A percentile compares a stretch with the other conserved stretches of the same genome.
Evolutionary conservation across 2,888 invertebrate species (phyloP).

Genomic region (Drosophila paramelanica): DNA sequence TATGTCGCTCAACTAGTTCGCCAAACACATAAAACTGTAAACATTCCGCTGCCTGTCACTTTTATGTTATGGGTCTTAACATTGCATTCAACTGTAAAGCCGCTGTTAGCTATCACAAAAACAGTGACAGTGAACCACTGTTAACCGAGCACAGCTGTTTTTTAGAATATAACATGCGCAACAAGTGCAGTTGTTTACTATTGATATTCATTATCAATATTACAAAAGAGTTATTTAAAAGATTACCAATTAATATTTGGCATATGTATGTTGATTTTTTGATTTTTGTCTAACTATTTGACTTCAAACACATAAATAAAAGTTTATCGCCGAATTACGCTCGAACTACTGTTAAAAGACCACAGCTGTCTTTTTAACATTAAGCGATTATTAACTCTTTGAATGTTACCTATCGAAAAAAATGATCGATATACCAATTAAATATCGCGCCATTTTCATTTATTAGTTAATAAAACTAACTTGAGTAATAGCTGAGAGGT

Average conservation of each 20-base stretch:
- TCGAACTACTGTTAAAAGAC: background rate
- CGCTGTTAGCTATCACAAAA: background rate
- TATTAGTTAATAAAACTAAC: background rate
- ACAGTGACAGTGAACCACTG: background rate
- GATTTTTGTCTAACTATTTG: too few species aligned
- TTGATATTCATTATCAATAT: conserved; percentile 6
- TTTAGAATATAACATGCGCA: conserved; percentile 9
- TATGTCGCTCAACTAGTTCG: conserved; percentile 14
- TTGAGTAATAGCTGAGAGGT: background rate
- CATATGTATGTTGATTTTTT: too few species aligned
- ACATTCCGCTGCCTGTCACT: conserved; percentile 8
- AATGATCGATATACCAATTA: conserved; percentile 7
- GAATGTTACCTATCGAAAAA: conserved; percentile 8
- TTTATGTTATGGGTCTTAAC: background rate
- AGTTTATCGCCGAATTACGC: background rate
- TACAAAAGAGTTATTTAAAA: too few species aligned
- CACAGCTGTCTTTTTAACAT: background rate
- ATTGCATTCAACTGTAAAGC: background rate
- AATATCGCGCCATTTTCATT: background rate
- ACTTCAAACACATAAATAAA: too few species aligned
- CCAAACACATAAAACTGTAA: background rate
- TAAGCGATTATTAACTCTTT: background rate
- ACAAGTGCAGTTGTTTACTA: conserved; percentile 11
- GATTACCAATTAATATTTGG: too few species aligned
- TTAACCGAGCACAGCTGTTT: conserved; percentile 1